Percentiles rank a stretch among this genome's conserved stretches.
Conservation (phyloP, 2,797 vertebrate species). For the Cryptoprocta ferox region DNA sequence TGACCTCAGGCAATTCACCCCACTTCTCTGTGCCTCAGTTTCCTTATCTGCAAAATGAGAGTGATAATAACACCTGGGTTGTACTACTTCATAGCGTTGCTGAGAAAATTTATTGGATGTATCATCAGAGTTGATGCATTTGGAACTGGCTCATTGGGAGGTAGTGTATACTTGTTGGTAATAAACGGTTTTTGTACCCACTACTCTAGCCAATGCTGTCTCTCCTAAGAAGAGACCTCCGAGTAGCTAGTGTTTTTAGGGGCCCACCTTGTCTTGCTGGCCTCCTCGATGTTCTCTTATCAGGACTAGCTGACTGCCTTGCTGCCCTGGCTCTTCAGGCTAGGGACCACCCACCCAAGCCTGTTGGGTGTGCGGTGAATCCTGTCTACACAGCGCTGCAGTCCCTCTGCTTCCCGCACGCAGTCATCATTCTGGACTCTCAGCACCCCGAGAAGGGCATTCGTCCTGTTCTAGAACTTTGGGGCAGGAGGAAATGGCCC, state of each 20-base stretch:
- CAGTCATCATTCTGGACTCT: background rate
- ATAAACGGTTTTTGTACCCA: background rate
- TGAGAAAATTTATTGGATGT: background rate
- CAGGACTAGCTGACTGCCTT: background rate
- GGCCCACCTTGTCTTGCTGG: background rate
- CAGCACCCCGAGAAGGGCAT: background rate
- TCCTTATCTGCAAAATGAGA: background rate
- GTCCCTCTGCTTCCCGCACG: background rate
- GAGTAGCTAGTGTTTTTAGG: background rate
- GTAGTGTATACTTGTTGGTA: background rate
- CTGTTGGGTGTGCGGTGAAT: background rate
- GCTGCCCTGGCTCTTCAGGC: background rate
- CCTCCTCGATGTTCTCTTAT: background rate
- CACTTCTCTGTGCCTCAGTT: background rate
- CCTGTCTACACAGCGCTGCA: background rate
- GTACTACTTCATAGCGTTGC: background rate
- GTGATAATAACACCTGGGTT: background rate
- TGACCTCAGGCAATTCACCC: background rate
- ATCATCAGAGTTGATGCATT: background rate
- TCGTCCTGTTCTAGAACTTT: background rate
- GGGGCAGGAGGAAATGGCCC: background rate
- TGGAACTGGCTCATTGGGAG: background rate
- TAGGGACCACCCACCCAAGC: background rate
- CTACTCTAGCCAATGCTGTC: background rate
- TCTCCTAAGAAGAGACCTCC: background rate